Conservation (phyloP, 2,113 vertebrate species). For the Oryzias javanicus region DNA sequence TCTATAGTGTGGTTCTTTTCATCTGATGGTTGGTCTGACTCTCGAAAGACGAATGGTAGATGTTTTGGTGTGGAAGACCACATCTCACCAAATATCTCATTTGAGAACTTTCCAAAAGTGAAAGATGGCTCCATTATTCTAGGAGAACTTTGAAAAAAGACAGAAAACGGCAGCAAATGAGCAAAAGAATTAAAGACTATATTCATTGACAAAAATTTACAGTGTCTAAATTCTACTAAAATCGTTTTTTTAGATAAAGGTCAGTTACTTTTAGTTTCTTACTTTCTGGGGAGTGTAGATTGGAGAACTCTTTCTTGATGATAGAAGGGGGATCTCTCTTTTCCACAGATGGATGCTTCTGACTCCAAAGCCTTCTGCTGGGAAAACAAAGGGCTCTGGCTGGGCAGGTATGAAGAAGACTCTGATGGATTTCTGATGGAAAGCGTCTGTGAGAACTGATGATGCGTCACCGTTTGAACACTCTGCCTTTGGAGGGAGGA, state of each 20-base stretch:
- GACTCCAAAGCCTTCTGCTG: conserved; percentile 25
- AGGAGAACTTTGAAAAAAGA: conserved; percentile 24
- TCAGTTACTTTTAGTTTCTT: conserved; percentile 10
- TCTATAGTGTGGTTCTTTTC: conserved; percentile 11
- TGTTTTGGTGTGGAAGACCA: conserved; percentile 9
- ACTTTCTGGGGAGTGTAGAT: conserved; percentile 30
- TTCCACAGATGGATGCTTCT: not conserved
- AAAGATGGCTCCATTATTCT: conserved; percentile 35
- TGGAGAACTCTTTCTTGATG: conserved; percentile 12
- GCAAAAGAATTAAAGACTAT: not conserved
- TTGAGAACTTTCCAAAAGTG: conserved; percentile 12
- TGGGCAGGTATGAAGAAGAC: conserved; percentile 15
- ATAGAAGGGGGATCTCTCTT: conserved; percentile 3
- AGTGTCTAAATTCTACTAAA: not conserved
- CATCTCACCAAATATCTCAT: not conserved
- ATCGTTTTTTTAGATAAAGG: not conserved
- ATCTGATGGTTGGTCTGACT: not conserved
- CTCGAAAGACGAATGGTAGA: conserved; percentile 4
- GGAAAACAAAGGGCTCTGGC: conserved; percentile 22
- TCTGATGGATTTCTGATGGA: conserved; percentile 19
- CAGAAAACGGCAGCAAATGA: conserved; percentile 6
- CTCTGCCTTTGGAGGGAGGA: conserved; percentile 24
- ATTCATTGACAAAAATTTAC: not conserved
- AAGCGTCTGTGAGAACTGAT: conserved; percentile 33
- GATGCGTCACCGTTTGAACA: conserved; percentile 13